Evolutionary conservation across 2,113 vertebrate genomes (phyloP), one percentile per base, ranked within the genome.

Genomic region (Plecturocebus donacophilus): DNA sequence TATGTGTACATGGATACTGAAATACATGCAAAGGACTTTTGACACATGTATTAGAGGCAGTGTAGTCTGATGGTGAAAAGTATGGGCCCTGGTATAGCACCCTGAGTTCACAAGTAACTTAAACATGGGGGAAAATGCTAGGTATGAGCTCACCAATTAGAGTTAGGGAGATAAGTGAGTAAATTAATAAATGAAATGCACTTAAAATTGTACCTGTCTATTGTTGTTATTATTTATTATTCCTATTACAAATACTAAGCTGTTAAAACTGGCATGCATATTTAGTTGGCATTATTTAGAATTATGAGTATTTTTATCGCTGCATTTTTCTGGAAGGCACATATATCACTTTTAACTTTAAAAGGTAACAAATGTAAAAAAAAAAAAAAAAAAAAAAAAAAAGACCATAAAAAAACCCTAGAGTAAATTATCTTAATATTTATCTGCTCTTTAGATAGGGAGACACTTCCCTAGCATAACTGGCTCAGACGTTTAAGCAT

Each of bases 291-390:
- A n/a, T n/a, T n/a, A n/a, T n/a, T n/a, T n/a, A 12, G 5, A 21
- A 84, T 76, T 77, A 40, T 70, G 40, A 8, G 16, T 83, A 71
- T 75, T 96, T 87, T 96, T 79, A 93, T 38, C 91, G 79, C 40
- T 84, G 91, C 32, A 79, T 94, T 91, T 97, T 96, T 93, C 66
- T 84, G 82, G 23, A 79, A 73, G 68, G 47, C 10, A 71, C 16
- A 88, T 56, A 9, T 47, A 61, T 6, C 58, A 1, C 16, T 85
- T 86, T 93, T 87, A 89, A 83, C 54, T 93, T 79, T 93, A 8
- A 79, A 96, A 93, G 54, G 75, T 70, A 45, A 93, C 20, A 86
- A 95, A 94, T 85, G 35, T 70, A 64, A 83, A 93, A 64, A 30
- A 58, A 56, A 86, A 93, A 91, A 90, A 64, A 56, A 30, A 90